phyloP scores from a whole-genome alignment of 2,113 vertebrate genomes.

The Mola mola region DNA sequence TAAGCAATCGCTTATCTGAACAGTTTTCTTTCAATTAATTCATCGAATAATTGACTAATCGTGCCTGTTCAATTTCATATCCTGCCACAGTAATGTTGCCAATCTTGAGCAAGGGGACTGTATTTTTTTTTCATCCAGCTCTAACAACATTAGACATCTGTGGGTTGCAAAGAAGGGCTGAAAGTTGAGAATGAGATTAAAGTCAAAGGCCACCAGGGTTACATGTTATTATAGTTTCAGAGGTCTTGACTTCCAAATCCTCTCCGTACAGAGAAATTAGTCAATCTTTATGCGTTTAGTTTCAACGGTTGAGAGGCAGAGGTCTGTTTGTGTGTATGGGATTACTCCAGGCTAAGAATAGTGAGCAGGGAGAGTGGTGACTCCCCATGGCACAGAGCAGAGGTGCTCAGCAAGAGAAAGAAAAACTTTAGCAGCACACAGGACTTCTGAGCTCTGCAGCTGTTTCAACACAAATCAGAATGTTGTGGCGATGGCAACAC shows the following conservation, averaged over 20 bases:
- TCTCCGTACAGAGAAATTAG: neutral
- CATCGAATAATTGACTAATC: no score
- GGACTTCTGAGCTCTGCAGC: slow-evolving; percentile 17
- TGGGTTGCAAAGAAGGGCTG: no score
- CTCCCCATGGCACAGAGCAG: slow-evolving; percentile 37
- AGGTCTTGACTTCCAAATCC: neutral
- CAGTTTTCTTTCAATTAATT: no score
- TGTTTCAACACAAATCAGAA: slow-evolving; percentile 20
- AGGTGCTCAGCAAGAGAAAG: slow-evolving; percentile 25
- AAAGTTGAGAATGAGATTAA: neutral
- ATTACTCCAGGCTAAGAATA: slow-evolving; percentile 63
- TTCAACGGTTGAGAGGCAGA: slow-evolving; percentile 25
- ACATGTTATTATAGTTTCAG: neutral
- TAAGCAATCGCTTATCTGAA: no score
- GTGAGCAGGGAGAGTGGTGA: slow-evolving; percentile 19
- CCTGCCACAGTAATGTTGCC: no score
- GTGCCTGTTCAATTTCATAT: no score
- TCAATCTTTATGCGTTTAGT: neutral
- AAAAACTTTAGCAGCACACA: slow-evolving; percentile 17
- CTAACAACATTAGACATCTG: no score
- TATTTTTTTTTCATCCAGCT: no score
- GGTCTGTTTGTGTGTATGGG: slow-evolving; percentile 41
- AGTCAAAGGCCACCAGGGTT: neutral
- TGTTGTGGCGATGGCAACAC: no score
- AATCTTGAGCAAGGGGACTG: no score